These are phyloP conservation scores for Hyposoter didymator DNA, from an alignment of 2,888 invertebrate genomes.

Conservation along the genomic window DNA sequence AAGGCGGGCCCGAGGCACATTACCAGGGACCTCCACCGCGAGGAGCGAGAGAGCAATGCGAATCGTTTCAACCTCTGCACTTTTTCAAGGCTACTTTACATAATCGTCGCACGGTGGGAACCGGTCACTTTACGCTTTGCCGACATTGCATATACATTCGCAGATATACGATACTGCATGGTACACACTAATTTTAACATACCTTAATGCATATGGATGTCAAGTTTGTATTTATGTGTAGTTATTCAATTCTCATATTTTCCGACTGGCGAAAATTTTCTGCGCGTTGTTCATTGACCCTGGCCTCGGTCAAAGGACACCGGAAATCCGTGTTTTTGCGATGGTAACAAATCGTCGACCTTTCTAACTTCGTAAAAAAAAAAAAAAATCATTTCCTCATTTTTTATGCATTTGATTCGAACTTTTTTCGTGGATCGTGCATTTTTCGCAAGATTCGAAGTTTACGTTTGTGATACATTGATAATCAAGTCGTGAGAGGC, in stretches of 20 bases:
- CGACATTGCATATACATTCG: conserved; percentile 40
- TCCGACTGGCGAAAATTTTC: conserved; percentile 52
- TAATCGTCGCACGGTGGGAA: conserved; percentile 70
- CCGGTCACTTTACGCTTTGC: conserved; percentile 62
- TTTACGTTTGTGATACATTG: no score
- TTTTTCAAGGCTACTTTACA: conserved; percentile 77
- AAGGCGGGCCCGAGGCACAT: conserved; percentile 28
- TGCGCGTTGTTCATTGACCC: conserved; percentile 40
- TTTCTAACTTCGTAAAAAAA: neutral
- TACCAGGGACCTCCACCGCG: conserved; percentile 30
- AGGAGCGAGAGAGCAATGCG: conserved; percentile 50
- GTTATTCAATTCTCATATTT: conserved; percentile 43
- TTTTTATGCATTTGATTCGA: neutral
- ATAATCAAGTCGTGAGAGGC: neutral
- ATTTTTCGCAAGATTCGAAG: neutral
- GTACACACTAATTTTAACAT: conserved; percentile 16
- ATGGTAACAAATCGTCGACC: conserved; percentile 21
- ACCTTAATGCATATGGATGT: conserved; percentile 1
- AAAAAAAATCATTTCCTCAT: neutral
- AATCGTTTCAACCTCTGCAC: conserved; percentile 73
- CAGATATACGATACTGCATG: conserved; percentile 41
- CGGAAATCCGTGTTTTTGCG: conserved; percentile 34
- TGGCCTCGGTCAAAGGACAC: conserved; percentile 53
- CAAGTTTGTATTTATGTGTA: conserved; percentile 1
- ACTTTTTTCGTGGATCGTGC: neutral